Conservation (phyloP, 2,888 invertebrate species). For the Synergus umbraculus region DNA sequence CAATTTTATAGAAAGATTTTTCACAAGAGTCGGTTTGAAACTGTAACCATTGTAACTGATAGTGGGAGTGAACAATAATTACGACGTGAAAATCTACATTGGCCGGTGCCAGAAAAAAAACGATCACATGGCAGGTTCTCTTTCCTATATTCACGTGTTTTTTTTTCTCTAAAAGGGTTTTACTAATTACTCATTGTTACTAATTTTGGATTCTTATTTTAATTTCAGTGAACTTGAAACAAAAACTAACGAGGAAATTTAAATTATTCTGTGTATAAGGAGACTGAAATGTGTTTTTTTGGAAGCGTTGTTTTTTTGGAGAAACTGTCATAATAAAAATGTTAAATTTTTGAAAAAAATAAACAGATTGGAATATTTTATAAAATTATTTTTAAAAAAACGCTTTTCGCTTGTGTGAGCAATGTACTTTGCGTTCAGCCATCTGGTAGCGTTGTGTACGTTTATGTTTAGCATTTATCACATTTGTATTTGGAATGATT, state of each 20-base stretch:
- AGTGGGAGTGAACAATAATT: background rate
- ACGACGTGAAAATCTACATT: background rate
- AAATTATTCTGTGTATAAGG: background rate
- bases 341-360: background rate
- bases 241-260: background rate
- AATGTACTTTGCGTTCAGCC: constrained; percentile 28
- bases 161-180: background rate
- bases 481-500: constrained; percentile 20
- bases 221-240: background rate
- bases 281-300: background rate
- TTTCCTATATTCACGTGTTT: background rate
- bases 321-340: background rate
- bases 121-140: background rate
- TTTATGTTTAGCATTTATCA: constrained; percentile 36
- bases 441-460: constrained; percentile 41
- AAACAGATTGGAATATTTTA: background rate
- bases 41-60: background rate
- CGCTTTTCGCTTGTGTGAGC: background rate
- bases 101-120: background rate
- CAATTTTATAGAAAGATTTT: background rate
- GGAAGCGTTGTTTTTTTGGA: background rate
- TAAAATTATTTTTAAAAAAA: background rate
- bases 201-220: background rate
- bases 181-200: too few relatives aligned
- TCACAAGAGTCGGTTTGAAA: background rate